These are phyloP conservation scores for Sphecodes monilicornis DNA, from an alignment of 2,888 invertebrate genomes.

Conservation along the genomic window DNA sequence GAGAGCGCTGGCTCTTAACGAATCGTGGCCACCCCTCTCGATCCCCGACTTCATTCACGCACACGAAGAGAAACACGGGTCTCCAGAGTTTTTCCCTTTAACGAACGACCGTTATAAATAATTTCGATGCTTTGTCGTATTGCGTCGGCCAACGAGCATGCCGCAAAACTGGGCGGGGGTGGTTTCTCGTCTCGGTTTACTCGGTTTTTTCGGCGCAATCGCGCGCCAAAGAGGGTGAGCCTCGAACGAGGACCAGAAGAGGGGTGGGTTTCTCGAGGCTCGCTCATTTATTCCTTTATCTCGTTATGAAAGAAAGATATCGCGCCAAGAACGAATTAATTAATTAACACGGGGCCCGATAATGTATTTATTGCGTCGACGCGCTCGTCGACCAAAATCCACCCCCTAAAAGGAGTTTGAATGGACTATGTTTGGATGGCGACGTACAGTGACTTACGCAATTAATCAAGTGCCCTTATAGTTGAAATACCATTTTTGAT, in stretches of 20 bases:
- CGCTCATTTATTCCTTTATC: constrained; percentile 68
- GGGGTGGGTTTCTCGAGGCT: constrained; percentile 38
- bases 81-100: constrained; percentile 74
- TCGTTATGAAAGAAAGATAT: constrained; percentile 63
- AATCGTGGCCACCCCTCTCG: constrained; percentile 43
- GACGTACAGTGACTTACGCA: not conserved
- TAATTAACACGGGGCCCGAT: constrained; percentile 52
- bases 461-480: not conserved
- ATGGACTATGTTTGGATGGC: not conserved
- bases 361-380: constrained; percentile 54
- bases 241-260: constrained; percentile 3
- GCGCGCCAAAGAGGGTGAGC: constrained; percentile 63
- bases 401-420: not conserved
- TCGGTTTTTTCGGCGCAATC: constrained; percentile 42
- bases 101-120: constrained; percentile 80
- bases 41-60: constrained; percentile 50
- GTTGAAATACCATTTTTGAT: not conserved
- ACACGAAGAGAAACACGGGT: constrained; percentile 40
- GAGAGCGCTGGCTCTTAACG: constrained; percentile 52
- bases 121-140: constrained; percentile 75
- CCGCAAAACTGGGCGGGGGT: constrained; percentile 52
- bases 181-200: constrained; percentile 42
- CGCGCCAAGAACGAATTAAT: constrained; percentile 57
- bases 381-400: not conserved
- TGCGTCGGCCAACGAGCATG: constrained; percentile 67